Base-by-base conservation (phyloP, 2,888 invertebrate genomes). In the Drosophila barbarae region DNA sequence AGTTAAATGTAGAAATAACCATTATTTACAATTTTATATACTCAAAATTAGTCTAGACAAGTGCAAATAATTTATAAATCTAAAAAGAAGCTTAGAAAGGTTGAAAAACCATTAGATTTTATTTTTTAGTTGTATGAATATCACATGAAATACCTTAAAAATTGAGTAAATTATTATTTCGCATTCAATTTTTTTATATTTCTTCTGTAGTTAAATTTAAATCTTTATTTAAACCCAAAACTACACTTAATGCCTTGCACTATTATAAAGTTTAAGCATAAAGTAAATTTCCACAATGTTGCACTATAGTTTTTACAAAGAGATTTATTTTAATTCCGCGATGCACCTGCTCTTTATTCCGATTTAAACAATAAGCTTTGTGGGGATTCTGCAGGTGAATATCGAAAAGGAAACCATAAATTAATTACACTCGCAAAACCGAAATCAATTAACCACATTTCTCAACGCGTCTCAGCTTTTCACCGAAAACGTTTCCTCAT, bases 381-480 rank as follows among this genome's bases (percentile, higher is more conserved):
- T 26, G 9, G 39, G 10, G 21, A 44, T 58, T 44, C 44, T 35
- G 35, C 58, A 35, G 32, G 61, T 23, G 32, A 60, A 26, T 46
- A 46, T 60, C 59, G 44, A 7, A 46, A 46, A 38, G 59, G 61
- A 60, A 60, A 59, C 46, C 51, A 71, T 47, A 54, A 71, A 70
- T 71, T 71, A 70, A 71, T 71, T 70, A 71, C 64, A 53, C 34
- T 36, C 28, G 44, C 23, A 35, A 71, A 47, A 34, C 60, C 35
- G 63, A 83, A 85, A 77, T 85, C 81, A 81, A 81, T 85, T 81
- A 85, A 81, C 68, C 74, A 81, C 84, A 85, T 85, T 85, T 85
- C 66, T 74, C 70, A 84, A 84, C 79, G 79, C 85, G 70, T 82
- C 76, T 79, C 85, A 74, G 76, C 81, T 84, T 85, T 82, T 77